Base-by-base conservation (phyloP, 1,140 invertebrate genomes). In the Aphis gossypii region DNA sequence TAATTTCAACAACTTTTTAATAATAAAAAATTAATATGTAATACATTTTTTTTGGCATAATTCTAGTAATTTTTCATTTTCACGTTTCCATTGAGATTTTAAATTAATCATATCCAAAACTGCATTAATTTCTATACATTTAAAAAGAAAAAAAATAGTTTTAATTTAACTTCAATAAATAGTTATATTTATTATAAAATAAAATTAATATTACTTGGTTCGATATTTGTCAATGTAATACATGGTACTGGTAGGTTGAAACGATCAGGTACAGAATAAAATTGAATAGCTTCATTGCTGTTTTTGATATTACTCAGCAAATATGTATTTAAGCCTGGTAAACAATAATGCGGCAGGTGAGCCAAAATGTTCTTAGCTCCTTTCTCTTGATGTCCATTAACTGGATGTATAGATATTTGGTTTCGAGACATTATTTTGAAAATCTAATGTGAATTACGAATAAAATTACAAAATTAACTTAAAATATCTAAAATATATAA, bases 181-280 rank as follows among this genome's bases (percentile, higher is more conserved):
- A 68, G 60, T n/a, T n/a, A 11, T 5, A 38, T 38, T 54, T 35
- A 54, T 21, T 4, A 38, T n/a, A 1, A 3, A 41, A 44, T 44
- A 2, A 41, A 90, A 90, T 60, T 11, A 44, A 90, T 60, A 91
- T n/a, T 93, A 93, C 91, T 83, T 18, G n/a, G 54, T 41, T 84
- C 82, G n/a, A 84, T 84, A 21, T 83, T 46, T 54, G n/a, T 56
- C 84, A 83, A 54, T 54, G n/a, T 11, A 21, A 93, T 25, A 54
- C 30, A 93, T 41, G 91, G 91, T n/a, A 54, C 46, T 51, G 91
- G 91, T 83, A 93, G 23, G 1, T 82, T 84, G 46, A 93, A 93
- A 86, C 35, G 7, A 84, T 54, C 21, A 41, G 91, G 91, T 86
- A 35, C n/a, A 93, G 68, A 83, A 93, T 93, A 93, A 84, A 25